Base-by-base conservation (phyloP, 2,797 vertebrate genomes). In the Lateolabrax maculatus region DNA sequence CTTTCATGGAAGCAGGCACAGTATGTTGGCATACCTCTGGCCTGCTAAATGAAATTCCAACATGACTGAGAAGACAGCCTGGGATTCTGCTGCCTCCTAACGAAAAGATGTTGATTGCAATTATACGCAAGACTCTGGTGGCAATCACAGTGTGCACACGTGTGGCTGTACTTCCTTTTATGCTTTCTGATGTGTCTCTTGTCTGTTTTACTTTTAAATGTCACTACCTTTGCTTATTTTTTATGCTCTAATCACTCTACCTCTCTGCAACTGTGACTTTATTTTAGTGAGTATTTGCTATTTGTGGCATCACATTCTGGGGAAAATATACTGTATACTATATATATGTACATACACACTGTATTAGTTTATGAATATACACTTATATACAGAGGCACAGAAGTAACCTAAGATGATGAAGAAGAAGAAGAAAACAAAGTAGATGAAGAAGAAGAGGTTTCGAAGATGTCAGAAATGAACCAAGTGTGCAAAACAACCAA, bases 81-180 rank as follows among this genome's bases (percentile, higher is more conserved):
- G 73, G 43, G 56, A 81, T 63, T 63, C 63, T 64, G 53, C 68
- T 74, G 52, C 64, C 23, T 80, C 21, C 44, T 71, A 66, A 75
- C 86, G 71, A 87, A 88, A 81, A 87, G 36, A 83, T 60, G 72
- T 57, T 87, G 49, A 84, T 57, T 79, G 73, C 34, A 73, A 77
- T 44, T 69, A 64, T 9, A 52, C 56, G 71, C 55, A 49, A 49
- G 19, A 18, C 16, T 52, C 39, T 41, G 23, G 19, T 9, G 36
- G 67, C 67, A 67, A 78, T 69, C 66, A 67, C 65, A 18, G 27
- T 25, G 25, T 65, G 67, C 41, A 34, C 2, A 21, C 11, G 23
- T n/a, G n/a, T 36, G 23, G 56, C 31, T 60, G 48, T 11, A 15
- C 62, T 23, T 69, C 8, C n/a, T 60, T 55, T 29, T 12, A 29